Evolutionary conservation across 2,888 invertebrate genomes (phyloP), one percentile per base, ranked within the genome.

Genomic region (Melanchra persicariae): DNA sequence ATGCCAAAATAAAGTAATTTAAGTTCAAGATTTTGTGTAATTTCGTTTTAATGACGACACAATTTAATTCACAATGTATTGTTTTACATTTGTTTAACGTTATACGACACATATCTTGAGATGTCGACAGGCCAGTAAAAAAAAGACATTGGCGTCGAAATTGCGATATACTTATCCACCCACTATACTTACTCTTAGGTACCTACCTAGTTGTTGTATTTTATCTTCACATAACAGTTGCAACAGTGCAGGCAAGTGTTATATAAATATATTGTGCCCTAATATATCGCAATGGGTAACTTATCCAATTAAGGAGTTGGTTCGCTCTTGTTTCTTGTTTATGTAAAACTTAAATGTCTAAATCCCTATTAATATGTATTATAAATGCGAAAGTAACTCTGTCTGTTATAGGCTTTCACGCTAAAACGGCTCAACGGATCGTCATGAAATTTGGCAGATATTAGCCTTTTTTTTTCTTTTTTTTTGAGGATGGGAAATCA

Each of bases 1-100:
- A 30, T n/a, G 54, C 26, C 55, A 68, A 47, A 51, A 59, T 66
- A 65, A 75, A 79, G 54, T 61, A 60, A 67, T 68, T 68, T 45
- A 40, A 70, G 65, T 73, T 71, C 60, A 45, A 60, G 54, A 64
- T 68, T 81, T 71, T 71, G 61, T 76, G 66, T 63, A 76, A 74
- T 85, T 75, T 78, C 78, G 19, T 85, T 73, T 76, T 71, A 77
- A 79, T 82, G 76, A 77, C 74, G 63, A 60, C 73, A 77, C 77
- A 82, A 64, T 62, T 77, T 72, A 76, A 82, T 85, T 83, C 81
- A 85, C 79, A 78, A 82, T 70, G 81, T 82, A 86, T 87, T 86
- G 85, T 86, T 85, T 84, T 83, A 82, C 70, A 83, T 88, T 81
- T n/a, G n/a, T 78, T 72, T 60, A 60, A 80, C 69, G 64, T 74